These are phyloP conservation scores for Megaceryle maxima DNA, from an alignment of 2,113 vertebrate species.

Conservation along the genomic window DNA sequence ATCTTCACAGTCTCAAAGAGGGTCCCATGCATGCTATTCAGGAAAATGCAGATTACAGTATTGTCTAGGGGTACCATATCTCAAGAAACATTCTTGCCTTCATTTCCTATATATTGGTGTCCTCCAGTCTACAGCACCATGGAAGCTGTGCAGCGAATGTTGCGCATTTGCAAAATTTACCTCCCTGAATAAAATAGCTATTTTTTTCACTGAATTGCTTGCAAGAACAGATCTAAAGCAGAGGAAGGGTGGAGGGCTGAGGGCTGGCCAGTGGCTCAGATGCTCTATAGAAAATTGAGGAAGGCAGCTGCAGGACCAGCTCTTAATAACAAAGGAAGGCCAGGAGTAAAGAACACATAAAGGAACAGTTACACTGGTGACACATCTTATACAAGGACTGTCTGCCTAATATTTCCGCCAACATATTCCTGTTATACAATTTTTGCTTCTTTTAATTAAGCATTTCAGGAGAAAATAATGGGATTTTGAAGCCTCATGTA, in stretches of 20 bases:
- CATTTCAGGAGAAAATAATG: slow-evolving; percentile 54
- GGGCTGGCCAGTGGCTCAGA: not conserved
- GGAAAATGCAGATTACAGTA: not conserved
- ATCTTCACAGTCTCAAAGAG: not conserved
- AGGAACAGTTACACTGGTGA: slow-evolving; percentile 1
- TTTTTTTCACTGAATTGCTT: not conserved
- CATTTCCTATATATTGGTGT: not conserved
- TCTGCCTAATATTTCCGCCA: slow-evolving; percentile 34
- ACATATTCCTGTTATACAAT: slow-evolving; percentile 10
- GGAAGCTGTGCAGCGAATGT: not conserved
- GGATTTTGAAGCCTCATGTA: slow-evolving; percentile 55
- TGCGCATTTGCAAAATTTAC: not conserved
- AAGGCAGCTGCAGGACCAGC: not conserved
- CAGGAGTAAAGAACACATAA: not conserved
- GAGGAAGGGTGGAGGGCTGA: not conserved
- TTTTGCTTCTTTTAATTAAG: slow-evolving; percentile 61
- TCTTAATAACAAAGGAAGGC: not conserved
- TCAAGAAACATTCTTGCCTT: not conserved
- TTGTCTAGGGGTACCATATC: not conserved
- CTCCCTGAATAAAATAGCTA: not conserved
- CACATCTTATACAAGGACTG: not conserved
- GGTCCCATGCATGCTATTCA: not conserved
- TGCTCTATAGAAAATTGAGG: not conserved
- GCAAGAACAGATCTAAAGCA: not conserved
- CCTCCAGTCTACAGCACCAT: not conserved